Conservation (phyloP, 2,888 invertebrate species). For the Cotesia congregata region DNA sequence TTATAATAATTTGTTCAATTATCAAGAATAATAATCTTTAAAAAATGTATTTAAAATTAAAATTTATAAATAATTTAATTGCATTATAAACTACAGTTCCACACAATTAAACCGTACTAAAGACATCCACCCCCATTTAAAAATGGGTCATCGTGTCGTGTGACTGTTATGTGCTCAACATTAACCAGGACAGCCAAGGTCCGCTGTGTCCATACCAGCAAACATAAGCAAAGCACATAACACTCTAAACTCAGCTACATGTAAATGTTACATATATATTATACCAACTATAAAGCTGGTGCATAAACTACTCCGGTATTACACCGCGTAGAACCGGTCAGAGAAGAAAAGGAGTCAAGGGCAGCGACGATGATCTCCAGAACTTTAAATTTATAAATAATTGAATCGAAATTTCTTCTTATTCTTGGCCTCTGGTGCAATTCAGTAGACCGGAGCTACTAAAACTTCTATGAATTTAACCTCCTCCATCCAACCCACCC, state of each 20-base stretch:
- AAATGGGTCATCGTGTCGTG: conserved; percentile 38
- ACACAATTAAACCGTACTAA: conserved; percentile 18
- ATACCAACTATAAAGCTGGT: no score
- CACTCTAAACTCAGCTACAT: not conserved
- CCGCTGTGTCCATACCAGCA: conserved; percentile 7
- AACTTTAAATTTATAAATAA: conserved; percentile 36
- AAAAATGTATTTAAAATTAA: not conserved
- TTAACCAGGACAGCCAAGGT: conserved; percentile 33
- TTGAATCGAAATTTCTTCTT: conserved; percentile 25
- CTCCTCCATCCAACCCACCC: no score
- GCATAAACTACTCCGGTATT: not conserved
- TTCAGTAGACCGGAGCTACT: not conserved
- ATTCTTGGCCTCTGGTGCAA: conserved; percentile 17
- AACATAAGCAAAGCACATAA: not conserved
- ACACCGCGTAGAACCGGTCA: not conserved
- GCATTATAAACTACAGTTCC: not conserved
- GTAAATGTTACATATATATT: no score
- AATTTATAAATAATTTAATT: not conserved
- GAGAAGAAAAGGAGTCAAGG: conserved; percentile 39
- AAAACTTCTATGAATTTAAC: no score
- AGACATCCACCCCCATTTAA: conserved; percentile 20
- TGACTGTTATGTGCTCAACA: conserved; percentile 21
- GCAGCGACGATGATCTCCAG: conserved; percentile 37
- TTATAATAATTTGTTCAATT: no score
- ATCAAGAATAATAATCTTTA: no score